These are phyloP conservation scores for Tretioscincus oriximinensis DNA, from an alignment of 2,113 vertebrate genomes.

Conservation along the genomic window DNA sequence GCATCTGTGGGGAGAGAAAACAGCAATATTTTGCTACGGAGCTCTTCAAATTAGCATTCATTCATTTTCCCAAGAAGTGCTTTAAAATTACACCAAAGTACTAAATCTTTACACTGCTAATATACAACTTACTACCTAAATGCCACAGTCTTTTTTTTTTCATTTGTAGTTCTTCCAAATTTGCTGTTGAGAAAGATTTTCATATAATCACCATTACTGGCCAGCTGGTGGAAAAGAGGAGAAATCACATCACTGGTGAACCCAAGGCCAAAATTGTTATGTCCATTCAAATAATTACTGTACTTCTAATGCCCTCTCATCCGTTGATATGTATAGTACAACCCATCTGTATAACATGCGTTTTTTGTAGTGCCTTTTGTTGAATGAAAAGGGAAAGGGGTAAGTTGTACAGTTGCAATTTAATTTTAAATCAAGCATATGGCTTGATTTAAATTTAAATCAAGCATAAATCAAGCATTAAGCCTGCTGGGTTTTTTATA, in stretches of 20 bases:
- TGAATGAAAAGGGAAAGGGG: not conserved
- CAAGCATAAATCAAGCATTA: too few species aligned
- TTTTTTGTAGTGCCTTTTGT: not conserved
- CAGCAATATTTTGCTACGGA: not conserved
- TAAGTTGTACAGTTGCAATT: not conserved
- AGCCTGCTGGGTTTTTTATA: too few species aligned
- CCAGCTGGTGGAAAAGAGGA: not conserved
- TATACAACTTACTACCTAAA: not conserved
- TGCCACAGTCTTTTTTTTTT: not conserved
- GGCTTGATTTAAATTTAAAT: not conserved
- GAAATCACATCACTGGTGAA: not conserved
- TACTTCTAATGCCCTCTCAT: not conserved
- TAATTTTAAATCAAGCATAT: too few species aligned
- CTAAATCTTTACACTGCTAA: not conserved
- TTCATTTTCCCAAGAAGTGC: not conserved
- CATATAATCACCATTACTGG: not conserved
- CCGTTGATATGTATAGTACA: not conserved
- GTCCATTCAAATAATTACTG: too few species aligned
- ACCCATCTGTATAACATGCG: not conserved
- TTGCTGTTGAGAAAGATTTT: not conserved
- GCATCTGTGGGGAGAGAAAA: not conserved
- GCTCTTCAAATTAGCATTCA: slow-evolving; percentile 14
- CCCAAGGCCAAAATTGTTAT: not conserved
- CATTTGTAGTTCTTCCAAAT: not conserved
- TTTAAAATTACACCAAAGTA: not conserved